These are phyloP conservation scores for Epinotia bilunana DNA, from an alignment of 2,888 invertebrate species.

Conservation along the genomic window DNA sequence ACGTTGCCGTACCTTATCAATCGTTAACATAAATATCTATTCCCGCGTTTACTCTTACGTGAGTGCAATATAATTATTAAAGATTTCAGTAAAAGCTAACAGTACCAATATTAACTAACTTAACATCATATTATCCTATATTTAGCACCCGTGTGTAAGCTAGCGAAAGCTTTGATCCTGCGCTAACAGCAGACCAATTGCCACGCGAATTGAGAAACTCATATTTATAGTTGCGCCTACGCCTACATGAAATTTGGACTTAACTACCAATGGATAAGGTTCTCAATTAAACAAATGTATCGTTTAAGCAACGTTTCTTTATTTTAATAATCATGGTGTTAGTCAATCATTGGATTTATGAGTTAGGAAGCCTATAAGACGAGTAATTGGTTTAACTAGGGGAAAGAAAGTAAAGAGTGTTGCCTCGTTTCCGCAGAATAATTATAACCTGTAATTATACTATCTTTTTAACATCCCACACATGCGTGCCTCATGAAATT, in stretches of 20 bases:
- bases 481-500: no score
- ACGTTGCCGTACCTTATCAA: no score
- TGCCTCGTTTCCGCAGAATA: neutral
- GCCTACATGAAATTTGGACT: neutral
- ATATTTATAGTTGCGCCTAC: neutral
- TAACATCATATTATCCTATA: slow-evolving; percentile 8
- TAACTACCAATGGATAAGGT: neutral
- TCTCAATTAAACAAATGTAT: neutral
- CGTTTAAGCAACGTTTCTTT: neutral
- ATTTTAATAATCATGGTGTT: neutral
- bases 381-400: neutral
- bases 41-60: no score
- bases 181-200: neutral
- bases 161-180: slow-evolving; percentile 9
- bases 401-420: neutral
- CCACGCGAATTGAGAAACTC: slow-evolving; percentile 7
- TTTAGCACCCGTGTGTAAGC: neutral
- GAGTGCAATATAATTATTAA: no score
- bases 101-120: neutral
- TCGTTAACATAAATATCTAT: no score
- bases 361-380: slow-evolving; percentile 4
- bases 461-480: neutral
- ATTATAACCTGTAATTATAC: neutral
- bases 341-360: neutral
- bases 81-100: neutral